Conservation (phyloP, 2,797 vertebrate species). For the Thaleichthys pacificus region DNA sequence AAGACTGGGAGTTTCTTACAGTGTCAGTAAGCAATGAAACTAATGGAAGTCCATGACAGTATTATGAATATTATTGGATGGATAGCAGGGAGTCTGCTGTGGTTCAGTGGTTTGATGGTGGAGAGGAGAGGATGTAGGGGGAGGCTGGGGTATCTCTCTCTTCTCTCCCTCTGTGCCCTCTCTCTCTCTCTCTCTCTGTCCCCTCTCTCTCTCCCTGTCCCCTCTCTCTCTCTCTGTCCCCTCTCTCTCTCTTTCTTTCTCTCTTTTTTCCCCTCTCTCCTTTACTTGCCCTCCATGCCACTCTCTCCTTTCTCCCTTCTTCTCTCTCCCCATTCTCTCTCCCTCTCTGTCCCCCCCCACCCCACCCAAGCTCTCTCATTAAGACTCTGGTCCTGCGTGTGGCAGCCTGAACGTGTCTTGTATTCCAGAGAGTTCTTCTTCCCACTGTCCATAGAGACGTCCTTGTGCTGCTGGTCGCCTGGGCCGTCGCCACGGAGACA, state of each 20-base stretch:
- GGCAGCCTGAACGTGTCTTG: neutral
- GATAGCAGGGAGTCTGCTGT: too few relatives aligned
- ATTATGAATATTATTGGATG: too few relatives aligned
- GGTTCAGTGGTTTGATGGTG: too few relatives aligned
- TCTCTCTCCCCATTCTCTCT: neutral
- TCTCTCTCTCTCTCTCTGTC: too few relatives aligned
- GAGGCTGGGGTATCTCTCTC: too few relatives aligned
- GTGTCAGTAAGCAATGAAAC: too few relatives aligned
- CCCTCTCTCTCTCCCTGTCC: neutral
- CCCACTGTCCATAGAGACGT: slow-evolving; percentile 44
- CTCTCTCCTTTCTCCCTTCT: too few relatives aligned
- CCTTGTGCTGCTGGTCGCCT: slow-evolving; percentile 22
- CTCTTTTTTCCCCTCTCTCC: neutral
- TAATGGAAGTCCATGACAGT: too few relatives aligned
- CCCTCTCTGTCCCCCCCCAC: neutral
- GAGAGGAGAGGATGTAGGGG: too few relatives aligned
- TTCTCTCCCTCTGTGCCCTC: too few relatives aligned
- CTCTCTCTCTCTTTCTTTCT: neutral
- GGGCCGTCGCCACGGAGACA: slow-evolving; percentile 41
- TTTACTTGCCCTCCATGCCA: neutral
- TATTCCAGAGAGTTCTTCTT: slow-evolving; percentile 35
- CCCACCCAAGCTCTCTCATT: neutral
- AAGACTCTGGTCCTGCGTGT: neutral
- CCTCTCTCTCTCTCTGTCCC: too few relatives aligned
- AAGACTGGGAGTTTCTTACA: too few relatives aligned